Evolutionary conservation across 2,888 invertebrate genomes (phyloP).

Genomic region (Phalera bucephala): DNA sequence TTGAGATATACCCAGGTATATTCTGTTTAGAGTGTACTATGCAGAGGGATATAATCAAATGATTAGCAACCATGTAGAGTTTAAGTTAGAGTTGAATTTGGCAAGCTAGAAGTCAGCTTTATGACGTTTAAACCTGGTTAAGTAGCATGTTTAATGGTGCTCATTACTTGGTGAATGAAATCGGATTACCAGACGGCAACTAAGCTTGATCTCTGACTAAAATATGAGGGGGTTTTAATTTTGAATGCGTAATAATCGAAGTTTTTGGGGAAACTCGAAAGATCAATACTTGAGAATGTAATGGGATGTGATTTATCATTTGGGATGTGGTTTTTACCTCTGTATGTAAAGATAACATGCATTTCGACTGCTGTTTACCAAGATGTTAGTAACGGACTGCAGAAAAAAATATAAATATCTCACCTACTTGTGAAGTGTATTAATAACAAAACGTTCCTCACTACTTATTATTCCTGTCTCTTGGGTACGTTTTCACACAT

Average conservation of each 20-base stretch:
- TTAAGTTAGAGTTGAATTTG: conserved; percentile 16
- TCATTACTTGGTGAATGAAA: conserved; percentile 74
- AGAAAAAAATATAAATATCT: too few relatives aligned
- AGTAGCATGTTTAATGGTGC: conserved; percentile 61
- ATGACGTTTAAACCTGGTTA: conserved; percentile 27
- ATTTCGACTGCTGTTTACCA: too few relatives aligned
- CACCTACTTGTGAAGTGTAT: too few relatives aligned
- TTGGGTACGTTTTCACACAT: too few relatives aligned
- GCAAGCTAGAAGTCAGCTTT: conserved; percentile 8
- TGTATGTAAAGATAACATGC: too few relatives aligned
- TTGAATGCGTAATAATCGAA: conserved; percentile 43
- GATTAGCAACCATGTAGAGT: conserved; percentile 3
- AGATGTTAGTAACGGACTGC: too few relatives aligned
- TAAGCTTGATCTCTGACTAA: conserved; percentile 63
- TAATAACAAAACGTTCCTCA: too few relatives aligned
- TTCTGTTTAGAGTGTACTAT: conserved; percentile 19
- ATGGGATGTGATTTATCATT: conserved; percentile 5
- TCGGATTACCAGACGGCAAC: conserved; percentile 65
- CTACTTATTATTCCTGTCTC: too few relatives aligned
- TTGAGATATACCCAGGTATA: conserved; percentile 19
- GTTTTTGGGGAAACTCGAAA: conserved; percentile 19
- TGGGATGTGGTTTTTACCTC: neutral
- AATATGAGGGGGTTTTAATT: conserved; percentile 56
- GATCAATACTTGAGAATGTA: conserved; percentile 25
- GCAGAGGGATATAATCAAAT: neutral